Conservation (phyloP, 2,113 vertebrate species). For the Bos indicus region DNA sequence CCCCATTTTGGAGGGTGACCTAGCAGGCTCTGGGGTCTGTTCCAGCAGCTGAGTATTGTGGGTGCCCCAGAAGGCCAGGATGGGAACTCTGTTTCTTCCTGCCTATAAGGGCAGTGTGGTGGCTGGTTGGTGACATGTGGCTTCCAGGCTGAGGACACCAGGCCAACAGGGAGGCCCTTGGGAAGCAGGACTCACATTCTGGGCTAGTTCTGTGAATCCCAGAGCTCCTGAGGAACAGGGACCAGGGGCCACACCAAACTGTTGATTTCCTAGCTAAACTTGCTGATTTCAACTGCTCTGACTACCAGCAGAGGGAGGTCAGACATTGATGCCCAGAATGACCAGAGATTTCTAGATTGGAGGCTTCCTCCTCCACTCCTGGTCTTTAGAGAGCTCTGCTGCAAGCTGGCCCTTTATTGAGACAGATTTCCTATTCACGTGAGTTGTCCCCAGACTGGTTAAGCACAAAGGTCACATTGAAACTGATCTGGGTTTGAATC, state of each 20-base stretch:
- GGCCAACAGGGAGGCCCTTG: not conserved
- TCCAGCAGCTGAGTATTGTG: not conserved
- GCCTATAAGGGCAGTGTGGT: slow-evolving; percentile 17
- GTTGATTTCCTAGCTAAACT: slow-evolving; percentile 11
- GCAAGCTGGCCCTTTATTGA: not conserved
- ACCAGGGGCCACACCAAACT: not conserved
- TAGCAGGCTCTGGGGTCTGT: not conserved
- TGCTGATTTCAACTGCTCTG: not conserved
- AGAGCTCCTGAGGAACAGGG: not conserved
- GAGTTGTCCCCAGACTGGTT: not conserved
- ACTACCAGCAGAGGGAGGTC: not conserved
- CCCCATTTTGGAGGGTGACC: too few species aligned
- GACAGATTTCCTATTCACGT: not conserved
- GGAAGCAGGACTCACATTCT: not conserved
- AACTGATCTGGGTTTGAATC: not conserved
- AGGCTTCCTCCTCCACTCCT: not conserved
- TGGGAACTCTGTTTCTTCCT: not conserved
- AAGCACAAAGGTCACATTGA: not conserved
- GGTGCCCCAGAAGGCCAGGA: not conserved
- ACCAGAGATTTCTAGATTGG: not conserved
- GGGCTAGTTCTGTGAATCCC: not conserved
- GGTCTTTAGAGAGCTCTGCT: not conserved
- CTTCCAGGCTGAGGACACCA: slow-evolving; percentile 13
- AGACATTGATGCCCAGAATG: not conserved
- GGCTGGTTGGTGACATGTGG: not conserved